Percentiles rank a stretch among this genome's conserved stretches.
Evolutionary conservation across 1,140 invertebrate genomes (phyloP).

Genomic region (Drosophila murphyi): DNA sequence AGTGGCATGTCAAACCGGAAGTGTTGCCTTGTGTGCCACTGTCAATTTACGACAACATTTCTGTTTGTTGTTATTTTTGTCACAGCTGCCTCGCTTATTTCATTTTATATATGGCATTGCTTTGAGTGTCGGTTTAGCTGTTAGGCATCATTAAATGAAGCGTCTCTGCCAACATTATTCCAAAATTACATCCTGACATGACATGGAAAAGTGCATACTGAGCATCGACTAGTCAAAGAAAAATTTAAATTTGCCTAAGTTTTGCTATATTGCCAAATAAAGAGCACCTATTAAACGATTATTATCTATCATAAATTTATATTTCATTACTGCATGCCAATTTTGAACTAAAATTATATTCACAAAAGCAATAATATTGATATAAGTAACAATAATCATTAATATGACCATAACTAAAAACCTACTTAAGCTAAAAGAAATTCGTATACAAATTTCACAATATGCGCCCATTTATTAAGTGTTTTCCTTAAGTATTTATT

Average conservation of each 20-base stretch:
- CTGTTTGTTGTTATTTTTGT: not conserved
- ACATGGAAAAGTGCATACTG: not conserved
- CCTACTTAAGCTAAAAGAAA: too few relatives aligned
- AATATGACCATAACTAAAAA: too few relatives aligned
- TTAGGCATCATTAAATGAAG: constrained; percentile 69
- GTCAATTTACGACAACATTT: constrained; percentile 60
- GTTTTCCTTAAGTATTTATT: too few relatives aligned
- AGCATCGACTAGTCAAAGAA: not conserved
- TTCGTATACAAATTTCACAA: too few relatives aligned
- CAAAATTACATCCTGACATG: not conserved
- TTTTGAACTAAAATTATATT: too few relatives aligned
- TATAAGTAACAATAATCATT: too few relatives aligned
- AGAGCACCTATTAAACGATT: too few relatives aligned
- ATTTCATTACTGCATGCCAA: too few relatives aligned
- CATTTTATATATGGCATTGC: constrained; percentile 50
- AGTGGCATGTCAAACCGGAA: constrained; percentile 61
- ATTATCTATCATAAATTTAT: too few relatives aligned
- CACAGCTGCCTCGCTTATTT: constrained; percentile 41
- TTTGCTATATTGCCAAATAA: too few relatives aligned
- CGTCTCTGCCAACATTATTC: constrained; percentile 8
- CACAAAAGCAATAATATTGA: too few relatives aligned
- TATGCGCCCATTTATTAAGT: too few relatives aligned
- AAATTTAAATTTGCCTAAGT: not conserved
- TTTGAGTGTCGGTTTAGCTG: constrained; percentile 44
- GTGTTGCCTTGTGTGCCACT: constrained; percentile 65